A percentile compares a stretch with the other conserved stretches of the same genome.
Evolutionary conservation across 2,888 invertebrate species (phyloP).

Genomic region (Mellilla xanthometata): DNA sequence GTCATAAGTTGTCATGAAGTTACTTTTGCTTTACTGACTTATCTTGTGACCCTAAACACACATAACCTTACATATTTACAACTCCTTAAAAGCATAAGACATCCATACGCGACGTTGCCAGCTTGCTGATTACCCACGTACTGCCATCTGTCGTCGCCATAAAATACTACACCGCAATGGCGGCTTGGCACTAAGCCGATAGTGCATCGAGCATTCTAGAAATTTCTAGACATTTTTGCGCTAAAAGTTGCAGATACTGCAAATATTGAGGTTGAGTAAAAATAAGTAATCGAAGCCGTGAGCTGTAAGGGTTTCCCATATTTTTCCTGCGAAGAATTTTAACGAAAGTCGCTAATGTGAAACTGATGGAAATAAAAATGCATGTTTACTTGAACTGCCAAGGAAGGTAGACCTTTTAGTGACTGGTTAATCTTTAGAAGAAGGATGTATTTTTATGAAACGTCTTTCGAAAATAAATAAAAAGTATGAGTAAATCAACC

Average conservation of each 20-base stretch:
- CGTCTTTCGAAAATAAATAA: too few species aligned
- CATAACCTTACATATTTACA: too few species aligned
- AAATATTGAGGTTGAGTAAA: constrained; percentile 7
- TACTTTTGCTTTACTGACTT: too few species aligned
- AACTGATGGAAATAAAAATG: too few species aligned
- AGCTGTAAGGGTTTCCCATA: not conserved
- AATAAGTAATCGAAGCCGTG: not conserved
- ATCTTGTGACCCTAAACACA: too few species aligned
- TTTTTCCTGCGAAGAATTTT: not conserved
- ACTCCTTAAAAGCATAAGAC: constrained; percentile 1
- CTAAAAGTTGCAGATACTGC: constrained; percentile 12
- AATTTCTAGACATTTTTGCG: constrained; percentile 25
- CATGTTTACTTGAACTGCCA: too few species aligned
- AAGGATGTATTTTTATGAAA: too few species aligned
- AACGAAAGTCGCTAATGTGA: too few species aligned
- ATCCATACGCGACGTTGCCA: constrained; percentile 15
- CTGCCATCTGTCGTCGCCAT: constrained; percentile 55
- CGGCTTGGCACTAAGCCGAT: constrained; percentile 58
- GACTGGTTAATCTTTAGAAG: too few species aligned
- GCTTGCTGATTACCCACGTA: constrained; percentile 27
- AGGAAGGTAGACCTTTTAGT: too few species aligned
- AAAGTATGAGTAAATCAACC: too few species aligned
- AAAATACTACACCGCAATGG: constrained; percentile 51
- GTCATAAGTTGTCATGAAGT: too few species aligned
- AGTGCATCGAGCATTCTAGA: constrained; percentile 29